Conservation (phyloP, 2,797 vertebrate species). For the Synaphobranchus kaupii region DNA sequence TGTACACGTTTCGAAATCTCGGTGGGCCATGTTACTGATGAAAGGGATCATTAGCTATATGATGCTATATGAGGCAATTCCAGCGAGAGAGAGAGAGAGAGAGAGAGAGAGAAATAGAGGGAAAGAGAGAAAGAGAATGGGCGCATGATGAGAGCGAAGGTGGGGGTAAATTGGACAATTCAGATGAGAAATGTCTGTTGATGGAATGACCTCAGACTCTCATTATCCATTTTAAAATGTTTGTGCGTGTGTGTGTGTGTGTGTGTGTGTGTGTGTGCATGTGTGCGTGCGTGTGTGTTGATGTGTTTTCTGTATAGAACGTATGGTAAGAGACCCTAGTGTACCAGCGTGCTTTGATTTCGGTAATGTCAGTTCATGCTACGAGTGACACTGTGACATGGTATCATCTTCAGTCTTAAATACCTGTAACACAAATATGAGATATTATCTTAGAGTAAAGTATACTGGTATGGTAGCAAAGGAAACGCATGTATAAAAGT, state of each 20-base stretch:
- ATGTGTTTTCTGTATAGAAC: not conserved
- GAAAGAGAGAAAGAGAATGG: not conserved
- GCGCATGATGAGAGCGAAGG: constrained; percentile 13
- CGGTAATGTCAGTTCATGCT: not conserved
- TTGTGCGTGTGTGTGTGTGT: not conserved
- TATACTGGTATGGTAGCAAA: no score
- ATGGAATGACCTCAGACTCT: constrained; percentile 23
- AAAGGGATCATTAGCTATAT: constrained; percentile 27
- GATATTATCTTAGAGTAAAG: no score
- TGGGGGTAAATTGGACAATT: constrained; percentile 14
- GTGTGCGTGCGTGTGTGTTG: not conserved
- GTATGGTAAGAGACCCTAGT: not conserved
- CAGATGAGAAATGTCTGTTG: constrained; percentile 14
- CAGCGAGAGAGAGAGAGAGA: not conserved
- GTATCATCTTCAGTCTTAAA: not conserved
- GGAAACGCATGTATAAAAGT: no score
- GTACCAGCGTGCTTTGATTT: not conserved
- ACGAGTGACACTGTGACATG: not conserved
- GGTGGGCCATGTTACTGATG: constrained; percentile 24
- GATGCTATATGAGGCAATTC: constrained; percentile 22
- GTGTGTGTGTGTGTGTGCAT: not conserved
- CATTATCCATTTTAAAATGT: constrained; percentile 21
- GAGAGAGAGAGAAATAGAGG: not conserved
- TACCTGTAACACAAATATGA: no score
- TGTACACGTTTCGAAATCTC: constrained; percentile 20